Evolutionary conservation across 2,113 vertebrate genomes (phyloP), one percentile per base, ranked within the genome.

Genomic region (Clarias magur): DNA sequence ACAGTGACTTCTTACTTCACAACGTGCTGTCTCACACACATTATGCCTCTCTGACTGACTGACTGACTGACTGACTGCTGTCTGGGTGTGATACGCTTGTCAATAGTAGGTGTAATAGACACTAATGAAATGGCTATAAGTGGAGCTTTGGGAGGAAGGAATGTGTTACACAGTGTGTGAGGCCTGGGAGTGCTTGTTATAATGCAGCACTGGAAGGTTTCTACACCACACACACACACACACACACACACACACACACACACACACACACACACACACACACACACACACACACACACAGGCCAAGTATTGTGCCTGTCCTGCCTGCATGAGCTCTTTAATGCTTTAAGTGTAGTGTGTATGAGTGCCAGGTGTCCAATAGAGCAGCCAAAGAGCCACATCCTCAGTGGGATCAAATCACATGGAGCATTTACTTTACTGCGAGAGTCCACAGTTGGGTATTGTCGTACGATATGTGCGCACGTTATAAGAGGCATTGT

Each of bases 61-160:
- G 56, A 90, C 30, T 92, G 92, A 90, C 88, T 93, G 92, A 90
- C 88, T 93, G 92, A 42, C 62, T 84, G 16, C 81, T 82, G 27
- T 62, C 85, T 86, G 68, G 30, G 87, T 93, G 93, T 93, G 93
- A 93, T 91, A 89, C 88, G 90, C 85, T 88, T 94, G 94, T 94
- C 94, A 94, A 94, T 94, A 94, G 88, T 90, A 91, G 91, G 89
- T 93, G 93, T 93, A 92, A 93, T 89, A 91, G 93, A 91, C 93
- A 91, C 90, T 94, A 94, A 94, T 95, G 93, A 95, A 95, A 93
- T 92, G 92, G 85, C 85, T 81, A 68, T 91, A 89, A 89, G 68
- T 89, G 67, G 76, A 85, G 87, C 88, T 80, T 59, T 68, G 72
- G 84, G 82, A 87, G 80, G 68, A 15, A 42, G 57, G 67, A 88